These are phyloP conservation scores for Mongoloraphidia duomilia DNA, from an alignment of 2,888 invertebrate species.

Conservation along the genomic window DNA sequence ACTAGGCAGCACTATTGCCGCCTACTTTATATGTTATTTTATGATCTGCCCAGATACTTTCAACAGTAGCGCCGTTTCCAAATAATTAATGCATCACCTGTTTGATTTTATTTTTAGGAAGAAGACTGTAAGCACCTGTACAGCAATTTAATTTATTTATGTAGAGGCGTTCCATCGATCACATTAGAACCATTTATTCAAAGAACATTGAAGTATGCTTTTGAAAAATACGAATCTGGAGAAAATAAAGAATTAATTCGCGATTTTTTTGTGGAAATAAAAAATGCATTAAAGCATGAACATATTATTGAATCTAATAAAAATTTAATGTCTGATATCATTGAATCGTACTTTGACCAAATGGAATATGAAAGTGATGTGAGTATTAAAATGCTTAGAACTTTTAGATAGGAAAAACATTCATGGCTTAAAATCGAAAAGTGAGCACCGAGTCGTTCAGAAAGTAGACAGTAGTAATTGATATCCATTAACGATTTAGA, in stretches of 20 bases:
- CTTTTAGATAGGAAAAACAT: too few species aligned
- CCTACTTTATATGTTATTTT: too few species aligned
- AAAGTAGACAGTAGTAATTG: too few species aligned
- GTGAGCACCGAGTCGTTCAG: too few species aligned
- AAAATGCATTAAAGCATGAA: conserved; percentile 32
- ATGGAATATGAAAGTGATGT: conserved; percentile 33
- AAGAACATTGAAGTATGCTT: conserved; percentile 30
- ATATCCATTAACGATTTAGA: too few species aligned
- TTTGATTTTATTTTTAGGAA: conserved; percentile 27
- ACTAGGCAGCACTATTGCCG: too few species aligned
- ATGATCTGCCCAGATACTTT: too few species aligned
- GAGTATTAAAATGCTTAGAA: conserved; percentile 15
- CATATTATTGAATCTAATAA: conserved; percentile 46
- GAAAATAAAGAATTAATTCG: conserved; percentile 14
- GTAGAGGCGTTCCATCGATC: conserved; percentile 41
- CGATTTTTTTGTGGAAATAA: conserved; percentile 21
- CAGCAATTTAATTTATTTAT: conserved; percentile 37
- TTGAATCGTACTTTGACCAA: conserved; percentile 34
- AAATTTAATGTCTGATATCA: conserved; percentile 32
- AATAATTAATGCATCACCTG: not conserved
- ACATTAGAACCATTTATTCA: conserved; percentile 39
- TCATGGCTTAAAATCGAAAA: not conserved
- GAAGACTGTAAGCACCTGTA: conserved; percentile 33
- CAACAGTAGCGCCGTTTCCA: not conserved
- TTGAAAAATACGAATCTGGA: conserved; percentile 19